Evolutionary conservation across 2,797 vertebrate genomes (phyloP), one percentile per base, ranked within the genome.

Genomic region (Pseudochromis fuscus): DNA sequence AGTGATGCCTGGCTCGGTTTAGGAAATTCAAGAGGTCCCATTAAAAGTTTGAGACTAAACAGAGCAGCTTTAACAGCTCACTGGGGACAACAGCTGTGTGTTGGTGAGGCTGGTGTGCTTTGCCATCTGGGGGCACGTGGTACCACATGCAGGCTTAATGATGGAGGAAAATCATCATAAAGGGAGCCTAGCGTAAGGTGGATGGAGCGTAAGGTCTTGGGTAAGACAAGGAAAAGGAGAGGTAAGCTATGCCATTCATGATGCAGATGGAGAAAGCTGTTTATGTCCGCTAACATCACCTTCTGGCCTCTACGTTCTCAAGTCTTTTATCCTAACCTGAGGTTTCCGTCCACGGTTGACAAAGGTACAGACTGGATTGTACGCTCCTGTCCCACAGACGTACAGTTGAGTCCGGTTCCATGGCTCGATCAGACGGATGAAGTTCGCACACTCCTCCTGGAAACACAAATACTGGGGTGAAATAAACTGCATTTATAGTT

Each of bases 381-480:
- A 99, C 49, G 98, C 98, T 2, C 98, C 98, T 0, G 97, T 99
- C 67, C 98, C 98, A 0, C 98, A 99, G 81, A 98, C 89, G 0
- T 99, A 99, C 67, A 99, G 94, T 61, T 98, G 96, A 4, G 98
- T 99, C 57, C 98, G 92, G 93, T 99, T 99, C 97, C 97, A 99
- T 10, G 98, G 96, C 91, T 99, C 96, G 69, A 99, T 96, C 87
- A 99, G 94, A 53, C 97, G 96, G 87, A 99, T 95, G 86, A 99
- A 99, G 89, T 99, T 99, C 45, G 96, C 97, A 0, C 98, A 99
- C 81, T 99, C 96, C 1, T 96, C 96, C 98, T 99, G 87, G 23
- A 88, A 72, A 83, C 49, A 82, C 38, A 76, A 72, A 57, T 31
- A 59, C 15, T 5, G 44, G 38, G 70, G n/a, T 61, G 6, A 85